Base-by-base conservation (phyloP, 2,888 invertebrate species). In the Leptogaster cylindrica region DNA sequence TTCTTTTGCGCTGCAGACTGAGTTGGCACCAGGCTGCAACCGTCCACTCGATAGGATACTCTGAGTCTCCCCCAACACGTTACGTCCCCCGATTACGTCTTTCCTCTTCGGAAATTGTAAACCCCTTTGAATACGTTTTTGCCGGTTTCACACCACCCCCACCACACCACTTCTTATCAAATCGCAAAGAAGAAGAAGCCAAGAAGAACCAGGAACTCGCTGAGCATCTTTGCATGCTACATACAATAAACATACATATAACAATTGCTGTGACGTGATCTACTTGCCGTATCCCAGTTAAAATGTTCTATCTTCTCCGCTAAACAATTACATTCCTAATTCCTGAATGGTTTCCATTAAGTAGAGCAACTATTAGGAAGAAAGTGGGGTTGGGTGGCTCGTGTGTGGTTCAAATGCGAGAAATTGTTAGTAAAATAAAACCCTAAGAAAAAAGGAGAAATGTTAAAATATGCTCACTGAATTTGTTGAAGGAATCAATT, bases 401-500 rank as follows among this genome's bases (percentile, higher is more conserved):
- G 10, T 31, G 12, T 36, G 10, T 6, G 28, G 8, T 33, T n/a
- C 16, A 52, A 52, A 33, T 52, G 33, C 52, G 14, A 52, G 16
- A 52, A 52, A 52, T 52, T 52, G 31, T 52, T 33, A 14, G 52
- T 33, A 52, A 31, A 6, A 31, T n/a, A n/a, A 31, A 31, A 31
- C 6, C 6, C 6, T 1, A 31, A 31, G 31, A 31, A 31, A 31
- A 10, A 41, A 14, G 14, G 14, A 39, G 12, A 18, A 18, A 20
- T 44, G 44, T 46, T 16, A 20, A 18, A 18, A 46, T 8, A 4
- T 20, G 16, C 46, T 5, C 46, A 6, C 7, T 6, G 4, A 4
- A 36, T 18, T 46, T 16, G 36, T 27, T 52, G 14, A 33, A 50
- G 65, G 55, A 68, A 68, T 48, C 68, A 65, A 65, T 68, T 65